phyloP scores from a whole-genome alignment of 2,888 invertebrate genomes.

The Chloromyia formosa region DNA sequence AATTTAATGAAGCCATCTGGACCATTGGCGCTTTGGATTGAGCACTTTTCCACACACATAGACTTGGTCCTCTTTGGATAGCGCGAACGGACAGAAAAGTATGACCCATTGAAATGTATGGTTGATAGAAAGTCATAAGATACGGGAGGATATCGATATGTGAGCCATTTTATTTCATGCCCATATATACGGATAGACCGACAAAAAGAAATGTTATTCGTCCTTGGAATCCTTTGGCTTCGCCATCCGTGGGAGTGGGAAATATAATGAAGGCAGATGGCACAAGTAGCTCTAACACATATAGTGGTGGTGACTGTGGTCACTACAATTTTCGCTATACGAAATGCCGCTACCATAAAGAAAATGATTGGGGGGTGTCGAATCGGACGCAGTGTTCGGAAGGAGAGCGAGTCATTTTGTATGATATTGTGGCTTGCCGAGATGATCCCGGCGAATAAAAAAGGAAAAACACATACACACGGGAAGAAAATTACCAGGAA shows the following conservation, averaged over 20 bases:
- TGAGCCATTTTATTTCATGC: slow-evolving; percentile 24
- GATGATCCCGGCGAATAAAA: slow-evolving; percentile 23
- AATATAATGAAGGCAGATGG: slow-evolving; percentile 10
- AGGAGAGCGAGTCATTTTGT: not conserved
- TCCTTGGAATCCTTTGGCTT: too few relatives aligned
- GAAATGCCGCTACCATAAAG: slow-evolving; percentile 27
- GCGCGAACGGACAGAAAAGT: slow-evolving; percentile 18
- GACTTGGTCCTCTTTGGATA: too few relatives aligned
- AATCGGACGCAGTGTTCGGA: not conserved
- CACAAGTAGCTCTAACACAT: not conserved
- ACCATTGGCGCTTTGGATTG: too few relatives aligned
- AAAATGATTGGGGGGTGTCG: slow-evolving; percentile 42
- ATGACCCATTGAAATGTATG: slow-evolving; percentile 50
- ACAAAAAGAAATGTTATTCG: slow-evolving; percentile 17
- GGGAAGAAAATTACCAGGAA: slow-evolving; percentile 48
- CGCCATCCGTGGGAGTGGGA: not conserved
- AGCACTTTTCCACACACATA: too few relatives aligned
- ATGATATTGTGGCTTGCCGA: slow-evolving; percentile 35
- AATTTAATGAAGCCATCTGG: not conserved
- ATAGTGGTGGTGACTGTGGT: slow-evolving; percentile 7
- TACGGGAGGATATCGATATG: slow-evolving; percentile 49
- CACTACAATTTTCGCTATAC: slow-evolving; percentile 19
- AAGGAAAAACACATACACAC: slow-evolving; percentile 13
- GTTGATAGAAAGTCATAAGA: slow-evolving; percentile 49
- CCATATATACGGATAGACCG: slow-evolving; percentile 25